Evolutionary conservation across 2,113 vertebrate genomes (phyloP), one percentile per base, ranked within the genome.

Genomic region (Solea senegalensis): DNA sequence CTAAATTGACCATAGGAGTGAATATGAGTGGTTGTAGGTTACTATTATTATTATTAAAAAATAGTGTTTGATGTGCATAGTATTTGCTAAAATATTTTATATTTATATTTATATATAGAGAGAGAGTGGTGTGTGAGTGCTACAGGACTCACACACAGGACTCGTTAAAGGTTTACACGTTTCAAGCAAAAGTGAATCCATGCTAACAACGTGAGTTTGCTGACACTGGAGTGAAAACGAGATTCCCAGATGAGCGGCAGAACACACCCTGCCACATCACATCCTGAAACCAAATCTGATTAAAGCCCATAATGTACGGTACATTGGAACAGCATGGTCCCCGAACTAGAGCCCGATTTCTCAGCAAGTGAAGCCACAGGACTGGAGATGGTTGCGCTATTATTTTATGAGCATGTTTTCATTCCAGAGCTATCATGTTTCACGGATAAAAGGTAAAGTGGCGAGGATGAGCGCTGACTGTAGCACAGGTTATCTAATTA

Each of bases 401-500:
- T 66, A 54, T 70, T 71, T 67, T 49, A 55, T 3, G 54, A 15
- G 28, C 56, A 27, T 45, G 57, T 46, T 72, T 26, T 65, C 58
- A 56, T 65, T 70, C 8, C 68, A 52, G 55, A 73, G 63, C 45
- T 69, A 73, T 82, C 78, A 41, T 52, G 71, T 82, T 80, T 76
- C 63, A 1, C 70, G 57, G 62, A 73, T 69, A 65, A 79, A 74
- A 80, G 51, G 40, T 48, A 45, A 68, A 76, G 60, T 52, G 41
- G 58, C 0, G n/a, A 73, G 41, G 46, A 57, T 43, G 14, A 76
- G 65, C 65, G 59, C 78, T 80, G 62, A 70, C 55, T 72, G 55
- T 48, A 15, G 79, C 56, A 28, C 65, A 49, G 21, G 69, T 57
- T 28, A 80, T 84, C 52, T 68, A 65, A 86, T 79, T 76, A 82